A percentile compares a stretch with the other conserved stretches of the same genome.
Evolutionary conservation across 2,888 invertebrate species (phyloP).

Genomic region (Hirtodrosophila confusa): DNA sequence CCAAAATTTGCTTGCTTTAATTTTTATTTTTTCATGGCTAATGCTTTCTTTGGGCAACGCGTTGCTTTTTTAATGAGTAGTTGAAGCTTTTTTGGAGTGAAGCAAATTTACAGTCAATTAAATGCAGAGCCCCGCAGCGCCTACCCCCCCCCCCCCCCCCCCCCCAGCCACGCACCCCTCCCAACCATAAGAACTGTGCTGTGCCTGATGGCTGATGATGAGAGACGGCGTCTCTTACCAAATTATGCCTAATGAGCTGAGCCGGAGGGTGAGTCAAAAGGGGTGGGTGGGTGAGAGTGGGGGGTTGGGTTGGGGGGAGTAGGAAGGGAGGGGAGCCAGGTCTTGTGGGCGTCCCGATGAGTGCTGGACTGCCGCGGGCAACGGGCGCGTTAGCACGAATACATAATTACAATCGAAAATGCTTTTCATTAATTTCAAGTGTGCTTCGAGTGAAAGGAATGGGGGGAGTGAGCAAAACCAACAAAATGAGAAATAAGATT

Average conservation of each 20-base stretch:
- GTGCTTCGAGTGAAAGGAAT: conserved; percentile 43
- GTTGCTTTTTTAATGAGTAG: conserved; percentile 67
- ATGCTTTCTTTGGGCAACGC: conserved; percentile 4
- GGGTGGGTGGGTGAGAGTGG: not conserved
- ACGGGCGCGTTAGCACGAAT: conserved; percentile 68
- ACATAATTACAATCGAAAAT: conserved; percentile 78
- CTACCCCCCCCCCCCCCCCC: not conserved
- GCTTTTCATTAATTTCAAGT: conserved; percentile 78
- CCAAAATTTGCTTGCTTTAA: not conserved
- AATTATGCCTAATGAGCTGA: conserved; percentile 75
- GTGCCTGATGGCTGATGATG: conserved; percentile 20
- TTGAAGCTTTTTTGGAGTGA: conserved; percentile 66
- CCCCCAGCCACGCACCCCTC: not conserved
- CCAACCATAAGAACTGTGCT: conserved; percentile 12
- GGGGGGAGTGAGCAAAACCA: conserved; percentile 2
- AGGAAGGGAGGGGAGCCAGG: not conserved
- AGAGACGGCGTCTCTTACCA: conserved; percentile 36
- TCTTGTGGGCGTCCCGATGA: conserved; percentile 32
- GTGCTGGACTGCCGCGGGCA: conserved; percentile 38
- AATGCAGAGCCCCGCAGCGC: conserved; percentile 53
- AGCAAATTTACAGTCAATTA: conserved; percentile 76
- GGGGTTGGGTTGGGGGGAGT: not conserved
- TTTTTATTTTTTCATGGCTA: conserved; percentile 6
- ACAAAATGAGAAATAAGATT: conserved; percentile 6
- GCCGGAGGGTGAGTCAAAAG: conserved; percentile 17